Evolutionary conservation across 64 coral and sea anemone genomes (phyloP).

Genomic region (Dendronephthya gigantea): DNA sequence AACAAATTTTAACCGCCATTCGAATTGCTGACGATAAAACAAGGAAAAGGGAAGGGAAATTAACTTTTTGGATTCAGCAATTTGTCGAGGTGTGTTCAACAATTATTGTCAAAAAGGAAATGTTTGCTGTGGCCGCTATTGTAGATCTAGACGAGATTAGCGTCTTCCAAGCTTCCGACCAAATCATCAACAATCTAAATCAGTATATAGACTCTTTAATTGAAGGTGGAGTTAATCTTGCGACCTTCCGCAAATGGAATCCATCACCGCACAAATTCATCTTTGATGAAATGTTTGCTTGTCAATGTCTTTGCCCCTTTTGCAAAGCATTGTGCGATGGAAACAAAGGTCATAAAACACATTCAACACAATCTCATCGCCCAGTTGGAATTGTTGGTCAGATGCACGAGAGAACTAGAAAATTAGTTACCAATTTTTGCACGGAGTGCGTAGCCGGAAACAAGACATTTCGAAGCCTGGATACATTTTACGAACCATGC

Average conservation of each 20-base stretch:
- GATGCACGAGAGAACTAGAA: neutral
- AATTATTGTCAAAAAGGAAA: neutral
- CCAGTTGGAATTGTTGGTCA: neutral
- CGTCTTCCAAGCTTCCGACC: neutral
- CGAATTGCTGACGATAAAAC: no score
- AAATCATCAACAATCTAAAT: neutral
- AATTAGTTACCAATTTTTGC: neutral
- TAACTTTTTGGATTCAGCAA: no score
- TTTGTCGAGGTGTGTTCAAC: no score
- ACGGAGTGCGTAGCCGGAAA: neutral
- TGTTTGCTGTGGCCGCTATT: no score
- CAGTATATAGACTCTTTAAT: neutral
- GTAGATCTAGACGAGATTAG: no score
- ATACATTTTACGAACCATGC: neutral
- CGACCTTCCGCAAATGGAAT: neutral
- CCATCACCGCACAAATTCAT: neutral
- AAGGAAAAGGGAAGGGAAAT: no score
- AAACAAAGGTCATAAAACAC: neutral
- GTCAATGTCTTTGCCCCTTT: neutral
- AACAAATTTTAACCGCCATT: no score
- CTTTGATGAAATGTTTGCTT: neutral
- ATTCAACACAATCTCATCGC: neutral
- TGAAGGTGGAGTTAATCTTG: neutral
- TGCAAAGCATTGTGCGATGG: neutral
- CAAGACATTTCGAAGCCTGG: neutral